Conservation (phyloP, 2,888 invertebrate species). For the Xanthorhoe spadicearia region DNA sequence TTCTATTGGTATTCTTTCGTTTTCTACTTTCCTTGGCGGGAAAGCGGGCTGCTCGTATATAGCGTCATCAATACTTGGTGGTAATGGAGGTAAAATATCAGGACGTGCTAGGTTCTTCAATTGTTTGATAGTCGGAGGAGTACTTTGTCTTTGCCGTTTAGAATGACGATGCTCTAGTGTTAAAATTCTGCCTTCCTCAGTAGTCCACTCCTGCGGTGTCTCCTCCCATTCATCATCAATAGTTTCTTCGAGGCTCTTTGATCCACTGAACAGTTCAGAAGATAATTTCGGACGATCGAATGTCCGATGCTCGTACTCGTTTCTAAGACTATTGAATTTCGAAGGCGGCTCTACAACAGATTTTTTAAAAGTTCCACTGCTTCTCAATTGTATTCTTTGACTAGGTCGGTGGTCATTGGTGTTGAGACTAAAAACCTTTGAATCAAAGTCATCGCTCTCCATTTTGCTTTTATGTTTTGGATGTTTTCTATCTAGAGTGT, state of each 20-base stretch:
- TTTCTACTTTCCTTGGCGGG: conserved; percentile 82
- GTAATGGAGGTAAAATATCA: conserved; percentile 88
- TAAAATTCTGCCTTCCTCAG: conserved; percentile 86
- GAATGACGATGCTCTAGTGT: conserved; percentile 90
- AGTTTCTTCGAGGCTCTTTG: conserved; percentile 62
- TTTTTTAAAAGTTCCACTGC: conserved; percentile 89
- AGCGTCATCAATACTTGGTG: conserved; percentile 79
- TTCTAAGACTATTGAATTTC: conserved; percentile 88
- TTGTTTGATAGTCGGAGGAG: conserved; percentile 79
- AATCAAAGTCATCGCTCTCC: conserved; percentile 65
- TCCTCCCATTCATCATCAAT: conserved; percentile 67
- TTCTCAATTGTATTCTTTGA: conserved; percentile 86
- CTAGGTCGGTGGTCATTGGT: conserved; percentile 53
- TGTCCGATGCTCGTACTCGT: conserved; percentile 88
- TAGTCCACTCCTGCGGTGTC: conserved; percentile 67
- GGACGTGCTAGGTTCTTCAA: conserved; percentile 84
- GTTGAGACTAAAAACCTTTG: conserved; percentile 66
- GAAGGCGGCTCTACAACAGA: conserved; percentile 68
- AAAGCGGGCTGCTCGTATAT: conserved; percentile 86
- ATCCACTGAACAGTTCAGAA: conserved; percentile 60
- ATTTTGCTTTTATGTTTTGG: conserved; percentile 70
- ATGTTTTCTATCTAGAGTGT: conserved; percentile 92
- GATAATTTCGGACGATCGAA: conserved; percentile 72
- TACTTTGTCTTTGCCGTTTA: conserved; percentile 88
- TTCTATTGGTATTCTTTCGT: conserved; percentile 62